phyloP scores from a whole-genome alignment of 2,888 invertebrate genomes.

The Eurytoma adleriae region DNA sequence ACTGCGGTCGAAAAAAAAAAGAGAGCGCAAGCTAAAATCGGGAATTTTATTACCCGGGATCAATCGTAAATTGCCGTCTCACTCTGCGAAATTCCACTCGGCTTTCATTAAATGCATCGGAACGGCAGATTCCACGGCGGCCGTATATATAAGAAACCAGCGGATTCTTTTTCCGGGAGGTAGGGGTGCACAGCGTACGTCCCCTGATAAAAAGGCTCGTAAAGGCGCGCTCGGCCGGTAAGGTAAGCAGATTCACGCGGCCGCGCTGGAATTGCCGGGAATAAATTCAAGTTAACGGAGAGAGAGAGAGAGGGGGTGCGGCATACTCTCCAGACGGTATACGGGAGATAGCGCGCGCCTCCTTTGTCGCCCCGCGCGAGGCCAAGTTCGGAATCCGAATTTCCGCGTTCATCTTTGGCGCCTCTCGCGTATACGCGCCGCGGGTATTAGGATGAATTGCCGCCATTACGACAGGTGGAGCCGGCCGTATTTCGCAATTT shows the following conservation, averaged over 20 bases:
- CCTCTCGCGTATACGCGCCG: slow-evolving; percentile 31
- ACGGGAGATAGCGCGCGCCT: slow-evolving; percentile 2
- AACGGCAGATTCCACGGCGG: not conserved
- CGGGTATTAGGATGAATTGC: slow-evolving; percentile 70
- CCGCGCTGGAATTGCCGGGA: slow-evolving; percentile 26
- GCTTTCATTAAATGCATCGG: slow-evolving; percentile 9
- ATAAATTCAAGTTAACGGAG: slow-evolving; percentile 43
- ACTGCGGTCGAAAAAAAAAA: no score
- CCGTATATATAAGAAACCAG: not conserved
- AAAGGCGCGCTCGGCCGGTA: slow-evolving; percentile 21
- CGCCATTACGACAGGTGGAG: slow-evolving; percentile 69
- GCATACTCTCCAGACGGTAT: not conserved
- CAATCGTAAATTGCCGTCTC: no score
- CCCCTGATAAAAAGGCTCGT: slow-evolving; percentile 32
- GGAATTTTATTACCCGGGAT: no score
- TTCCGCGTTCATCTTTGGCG: slow-evolving; percentile 29
- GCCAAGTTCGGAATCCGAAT: slow-evolving; percentile 20
- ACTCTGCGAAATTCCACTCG: no score
- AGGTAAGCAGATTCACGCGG: slow-evolving; percentile 38
- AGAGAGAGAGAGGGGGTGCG: no score
- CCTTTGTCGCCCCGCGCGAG: not conserved
- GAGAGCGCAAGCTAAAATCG: no score
- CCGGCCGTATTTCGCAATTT: slow-evolving; percentile 69
- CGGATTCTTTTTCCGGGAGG: not conserved
- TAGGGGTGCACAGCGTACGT: not conserved